Conservation (phyloP, 2,888 invertebrate species). For the Megastigmus dorsalis region DNA sequence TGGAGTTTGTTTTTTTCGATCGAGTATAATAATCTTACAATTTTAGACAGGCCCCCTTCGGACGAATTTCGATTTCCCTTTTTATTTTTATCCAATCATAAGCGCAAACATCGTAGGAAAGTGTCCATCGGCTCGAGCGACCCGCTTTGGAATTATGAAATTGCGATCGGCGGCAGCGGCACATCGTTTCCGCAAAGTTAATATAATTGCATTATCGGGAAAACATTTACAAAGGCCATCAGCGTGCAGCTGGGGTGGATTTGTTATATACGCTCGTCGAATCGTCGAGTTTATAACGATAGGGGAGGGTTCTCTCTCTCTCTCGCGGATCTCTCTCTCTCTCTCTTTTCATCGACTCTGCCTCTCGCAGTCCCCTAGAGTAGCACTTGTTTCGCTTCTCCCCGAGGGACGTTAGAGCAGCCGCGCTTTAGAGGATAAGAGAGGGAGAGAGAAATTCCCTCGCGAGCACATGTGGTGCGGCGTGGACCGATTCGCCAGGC, state of each 20-base stretch:
- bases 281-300: slow-evolving; percentile 23
- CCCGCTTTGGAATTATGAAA: too few species aligned
- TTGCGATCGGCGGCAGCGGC: too few species aligned
- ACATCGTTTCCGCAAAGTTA: too few species aligned
- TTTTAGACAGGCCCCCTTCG: too few species aligned
- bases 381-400: slow-evolving; percentile 18
- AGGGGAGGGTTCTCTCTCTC: background rate
- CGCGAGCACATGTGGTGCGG: slow-evolving; percentile 67
- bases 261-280: slow-evolving; percentile 7
- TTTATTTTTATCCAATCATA: too few species aligned
- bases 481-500: slow-evolving; percentile 61
- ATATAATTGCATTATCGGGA: too few species aligned
- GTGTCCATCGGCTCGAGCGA: too few species aligned
- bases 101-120: too few species aligned
- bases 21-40: too few species aligned
- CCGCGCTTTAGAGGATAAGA: too few species aligned
- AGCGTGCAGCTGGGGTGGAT: slow-evolving; percentile 48
- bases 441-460: slow-evolving; percentile 70
- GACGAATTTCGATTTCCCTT: too few species aligned
- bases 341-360: slow-evolving; percentile 12
- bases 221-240: slow-evolving; percentile 21
- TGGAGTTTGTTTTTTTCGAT: too few species aligned
- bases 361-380: background rate
- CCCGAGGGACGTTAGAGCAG: slow-evolving; percentile 42
- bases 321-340: slow-evolving; percentile 34